A percentile compares a stretch with the other conserved stretches of the same genome.
phyloP scores from a whole-genome alignment of 2,797 vertebrate genomes.

The Dipus sagitta region DNA sequence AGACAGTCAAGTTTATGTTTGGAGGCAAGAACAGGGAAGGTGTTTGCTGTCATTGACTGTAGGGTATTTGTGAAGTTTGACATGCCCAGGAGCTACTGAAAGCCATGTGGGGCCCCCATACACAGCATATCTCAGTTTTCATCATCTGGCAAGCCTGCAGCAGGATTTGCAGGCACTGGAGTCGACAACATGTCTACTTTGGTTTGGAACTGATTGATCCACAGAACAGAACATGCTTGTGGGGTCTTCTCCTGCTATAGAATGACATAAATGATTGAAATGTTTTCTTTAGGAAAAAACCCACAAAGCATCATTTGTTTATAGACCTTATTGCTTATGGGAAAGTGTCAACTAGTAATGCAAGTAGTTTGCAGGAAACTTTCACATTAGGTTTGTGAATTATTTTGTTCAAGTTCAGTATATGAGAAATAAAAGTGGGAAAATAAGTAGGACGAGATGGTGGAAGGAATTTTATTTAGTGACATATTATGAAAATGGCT shows the following conservation, averaged over 20 bases:
- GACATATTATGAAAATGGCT: constrained; percentile 76
- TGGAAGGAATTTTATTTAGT: constrained; percentile 62
- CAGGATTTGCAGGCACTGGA: constrained; percentile 92
- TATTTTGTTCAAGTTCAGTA: constrained; percentile 73
- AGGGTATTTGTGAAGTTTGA: constrained; percentile 91
- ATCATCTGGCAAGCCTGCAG: constrained; percentile 94
- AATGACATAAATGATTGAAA: constrained; percentile 91
- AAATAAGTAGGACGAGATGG: constrained; percentile 42
- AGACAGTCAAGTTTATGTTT: constrained; percentile 87
- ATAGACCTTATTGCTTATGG: constrained; percentile 79
- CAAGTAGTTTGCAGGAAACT: constrained; percentile 72
- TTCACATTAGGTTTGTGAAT: constrained; percentile 69
- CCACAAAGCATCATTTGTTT: constrained; percentile 85
- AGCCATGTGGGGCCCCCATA: constrained; percentile 92
- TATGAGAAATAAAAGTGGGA: constrained; percentile 69
- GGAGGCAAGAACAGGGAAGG: constrained; percentile 87
- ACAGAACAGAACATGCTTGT: constrained; percentile 87
- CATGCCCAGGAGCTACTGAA: constrained; percentile 90
- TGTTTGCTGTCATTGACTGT: constrained; percentile 91
- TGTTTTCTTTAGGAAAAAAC: constrained; percentile 85
- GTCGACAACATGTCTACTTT: constrained; percentile 91
- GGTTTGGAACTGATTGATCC: constrained; percentile 96
- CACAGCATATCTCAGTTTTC: constrained; percentile 91
- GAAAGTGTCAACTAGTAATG: constrained; percentile 75
- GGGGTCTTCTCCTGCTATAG: constrained; percentile 88